A percentile compares a stretch with the other conserved stretches of the same genome.
These are phyloP conservation scores for Parasteatoda tepidariorum DNA, from an alignment of 1,140 invertebrate species.

Conservation along the genomic window DNA sequence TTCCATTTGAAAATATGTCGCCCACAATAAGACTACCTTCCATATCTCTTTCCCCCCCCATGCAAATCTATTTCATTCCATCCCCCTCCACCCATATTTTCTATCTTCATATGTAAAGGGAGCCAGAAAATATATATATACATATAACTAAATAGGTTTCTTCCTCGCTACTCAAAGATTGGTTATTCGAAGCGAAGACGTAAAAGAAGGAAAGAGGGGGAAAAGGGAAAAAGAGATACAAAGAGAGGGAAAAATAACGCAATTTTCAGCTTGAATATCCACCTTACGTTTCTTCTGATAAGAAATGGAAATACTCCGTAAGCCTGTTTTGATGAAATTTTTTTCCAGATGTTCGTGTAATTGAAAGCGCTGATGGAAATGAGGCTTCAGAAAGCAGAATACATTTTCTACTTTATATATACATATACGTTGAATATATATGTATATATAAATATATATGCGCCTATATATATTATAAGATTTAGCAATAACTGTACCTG, in stretches of 20 bases:
- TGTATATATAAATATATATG: conserved; percentile 10
- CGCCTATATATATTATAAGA: neutral
- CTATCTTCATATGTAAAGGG: neutral
- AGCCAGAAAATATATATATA: neutral
- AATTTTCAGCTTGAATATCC: conserved; percentile 61
- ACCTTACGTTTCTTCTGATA: conserved; percentile 15
- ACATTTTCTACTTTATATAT: conserved; percentile 15
- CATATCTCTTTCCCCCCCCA: neutral
- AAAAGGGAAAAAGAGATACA: conserved; percentile 2
- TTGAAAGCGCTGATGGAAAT: too few relatives aligned
- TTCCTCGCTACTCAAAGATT: conserved; percentile 23
- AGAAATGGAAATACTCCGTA: conserved; percentile 59
- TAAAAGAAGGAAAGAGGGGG: neutral
- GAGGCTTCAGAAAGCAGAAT: too few relatives aligned
- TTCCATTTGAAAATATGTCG: conserved; percentile 28
- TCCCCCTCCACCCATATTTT: neutral
- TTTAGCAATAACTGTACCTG: neutral
- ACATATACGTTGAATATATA: neutral
- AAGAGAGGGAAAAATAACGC: conserved; percentile 40
- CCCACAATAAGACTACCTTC: conserved; percentile 18
- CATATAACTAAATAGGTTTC: conserved; percentile 45
- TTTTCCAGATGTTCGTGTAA: conserved; percentile 61
- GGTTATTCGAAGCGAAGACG: conserved; percentile 29
- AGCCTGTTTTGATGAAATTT: conserved; percentile 61
- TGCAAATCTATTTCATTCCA: neutral